Base-by-base conservation (phyloP, 30 jellyfish, hydroid and myxozoan genomes). In the Hydra vulgaris region DNA sequence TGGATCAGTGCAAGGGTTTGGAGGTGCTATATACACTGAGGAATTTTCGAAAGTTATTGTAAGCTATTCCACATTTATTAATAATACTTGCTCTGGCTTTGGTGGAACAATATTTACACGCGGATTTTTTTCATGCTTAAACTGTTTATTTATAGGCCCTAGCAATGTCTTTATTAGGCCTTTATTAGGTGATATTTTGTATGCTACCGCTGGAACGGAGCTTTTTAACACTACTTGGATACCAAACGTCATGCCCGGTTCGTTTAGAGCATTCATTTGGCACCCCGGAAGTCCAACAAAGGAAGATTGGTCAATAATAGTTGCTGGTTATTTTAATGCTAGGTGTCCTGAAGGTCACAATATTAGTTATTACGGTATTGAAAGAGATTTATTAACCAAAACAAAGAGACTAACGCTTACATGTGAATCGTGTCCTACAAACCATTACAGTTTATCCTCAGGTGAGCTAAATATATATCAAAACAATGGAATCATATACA, bases 241-340 rank as follows among this genome's bases (percentile, higher is more conserved):
- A 18, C 24, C 87, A 26, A 67, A 26, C 23, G 83, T 70, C 1
- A 69, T 70, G 26, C 89, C 86, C 17, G 85, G 87, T n/a, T 70
- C 93, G 7, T 75, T 21, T 26, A 79, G 87, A 25, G 74, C 96
- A 19, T 85, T 91, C 1, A 92, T 92, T 16, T 92, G 98, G 98
- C 98, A 92, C 73, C 98, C 98, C 3, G 98, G 98, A 0, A 92
- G 98, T 67, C 98, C 98, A 21, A 92, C 95, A 5, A 27, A 79
- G 4, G 98, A 92, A 66, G 66, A 55, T 0, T 92, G 98, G 98
- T 23, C 19, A 24, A 92, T 92, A 5, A 19, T 23, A 23, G 79
- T 92, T 40, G 74, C 71, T 19, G 98, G 98, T 1, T 74, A 78
- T 68, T 86, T 92, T 82, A 61, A 19, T 0, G 93, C 94, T n/a